Conservation (phyloP, 2,888 invertebrate species). For the Erebia epiphron region DNA sequence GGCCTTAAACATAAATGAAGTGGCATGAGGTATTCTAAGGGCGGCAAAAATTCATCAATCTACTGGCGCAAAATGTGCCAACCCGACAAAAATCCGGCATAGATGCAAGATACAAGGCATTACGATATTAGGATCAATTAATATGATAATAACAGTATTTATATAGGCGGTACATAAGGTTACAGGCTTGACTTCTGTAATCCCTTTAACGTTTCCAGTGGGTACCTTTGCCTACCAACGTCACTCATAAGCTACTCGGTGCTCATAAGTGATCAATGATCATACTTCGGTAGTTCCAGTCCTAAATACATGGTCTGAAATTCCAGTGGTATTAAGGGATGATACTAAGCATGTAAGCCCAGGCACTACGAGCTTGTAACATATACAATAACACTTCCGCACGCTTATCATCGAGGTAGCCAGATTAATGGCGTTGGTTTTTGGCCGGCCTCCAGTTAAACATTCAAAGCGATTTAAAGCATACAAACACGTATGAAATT, state of each 20-base stretch:
- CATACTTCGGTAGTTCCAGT: constrained; percentile 1
- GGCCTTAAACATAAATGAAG: too few relatives aligned
- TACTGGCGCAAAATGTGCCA: too few relatives aligned
- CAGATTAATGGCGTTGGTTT: constrained; percentile 52
- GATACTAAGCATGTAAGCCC: constrained; percentile 20
- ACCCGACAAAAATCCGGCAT: too few relatives aligned
- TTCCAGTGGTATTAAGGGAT: constrained; percentile 29
- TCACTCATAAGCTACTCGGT: too few relatives aligned
- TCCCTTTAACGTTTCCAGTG: constrained; percentile 7
- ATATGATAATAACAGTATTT: too few relatives aligned
- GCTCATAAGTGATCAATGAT: not conserved
- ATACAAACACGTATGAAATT: constrained; percentile 64
- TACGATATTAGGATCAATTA: too few relatives aligned
- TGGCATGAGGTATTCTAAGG: too few relatives aligned
- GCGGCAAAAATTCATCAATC: too few relatives aligned
- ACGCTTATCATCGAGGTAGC: constrained; percentile 43
- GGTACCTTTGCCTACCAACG: not conserved
- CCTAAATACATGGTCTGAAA: constrained; percentile 16
- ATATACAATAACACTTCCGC: constrained; percentile 44
- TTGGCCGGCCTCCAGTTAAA: constrained; percentile 72
- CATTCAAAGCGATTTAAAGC: constrained; percentile 67
- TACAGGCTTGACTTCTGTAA: not conserved
- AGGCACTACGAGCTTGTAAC: constrained; percentile 25
- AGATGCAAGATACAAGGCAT: too few relatives aligned
- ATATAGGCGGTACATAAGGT: too few relatives aligned